Conservation (phyloP, 1,140 invertebrate genomes). For the Meloidogyne exigua region DNA sequence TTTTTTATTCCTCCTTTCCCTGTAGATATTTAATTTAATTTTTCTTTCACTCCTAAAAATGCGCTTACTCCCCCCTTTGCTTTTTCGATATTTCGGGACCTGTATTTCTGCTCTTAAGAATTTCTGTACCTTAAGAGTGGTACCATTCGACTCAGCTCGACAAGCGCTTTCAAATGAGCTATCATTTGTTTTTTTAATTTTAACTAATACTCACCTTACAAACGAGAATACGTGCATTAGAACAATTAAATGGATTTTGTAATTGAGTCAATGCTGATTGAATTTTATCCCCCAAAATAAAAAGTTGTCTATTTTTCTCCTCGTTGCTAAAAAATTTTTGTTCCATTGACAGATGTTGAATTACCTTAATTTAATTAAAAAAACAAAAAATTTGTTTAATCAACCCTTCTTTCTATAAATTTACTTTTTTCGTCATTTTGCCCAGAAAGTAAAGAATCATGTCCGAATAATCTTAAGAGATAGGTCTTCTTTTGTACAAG, state of each 20-base stretch:
- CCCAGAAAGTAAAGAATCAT: background rate
- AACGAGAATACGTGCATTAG: slow-evolving; percentile 19
- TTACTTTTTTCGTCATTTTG: background rate
- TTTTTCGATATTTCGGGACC: too few species aligned
- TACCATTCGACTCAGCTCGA: too few species aligned
- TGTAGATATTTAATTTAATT: too few species aligned
- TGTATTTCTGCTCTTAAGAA: too few species aligned
- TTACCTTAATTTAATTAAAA: background rate
- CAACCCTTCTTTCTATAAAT: background rate
- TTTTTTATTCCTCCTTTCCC: too few species aligned
- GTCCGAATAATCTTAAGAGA: background rate
- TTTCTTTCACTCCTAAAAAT: too few species aligned
- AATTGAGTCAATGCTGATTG: slow-evolving; percentile 19
- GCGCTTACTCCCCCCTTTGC: too few species aligned
- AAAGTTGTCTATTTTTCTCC: background rate
- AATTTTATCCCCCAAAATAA: slow-evolving; percentile 6
- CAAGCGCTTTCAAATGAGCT: too few species aligned
- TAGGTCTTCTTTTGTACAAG: background rate
- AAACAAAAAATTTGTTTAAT: too few species aligned
- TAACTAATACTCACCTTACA: slow-evolving; percentile 15
- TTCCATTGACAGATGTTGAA: background rate
- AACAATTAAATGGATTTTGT: slow-evolving; percentile 33
- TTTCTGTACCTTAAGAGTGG: too few species aligned
- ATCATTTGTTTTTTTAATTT: too few species aligned
- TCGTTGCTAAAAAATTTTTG: background rate